phyloP scores from a whole-genome alignment of 2,797 vertebrate species.

The Graptemys geographica region DNA sequence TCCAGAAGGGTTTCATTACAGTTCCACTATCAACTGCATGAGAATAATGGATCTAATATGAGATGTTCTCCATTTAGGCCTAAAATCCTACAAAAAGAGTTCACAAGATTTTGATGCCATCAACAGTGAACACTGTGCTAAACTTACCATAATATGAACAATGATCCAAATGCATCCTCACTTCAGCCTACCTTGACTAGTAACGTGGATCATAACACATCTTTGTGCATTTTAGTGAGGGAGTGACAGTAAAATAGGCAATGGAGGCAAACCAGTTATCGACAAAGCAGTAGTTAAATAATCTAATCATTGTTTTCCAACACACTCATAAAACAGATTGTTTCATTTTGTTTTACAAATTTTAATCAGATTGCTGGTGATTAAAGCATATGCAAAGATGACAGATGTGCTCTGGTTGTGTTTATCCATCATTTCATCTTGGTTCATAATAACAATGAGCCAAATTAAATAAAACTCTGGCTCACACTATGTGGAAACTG shows the following conservation, averaged over 20 bases:
- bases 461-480: slow-evolving; percentile 1
- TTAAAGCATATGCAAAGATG: slow-evolving; percentile 2
- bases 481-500: background rate
- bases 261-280: rapidly evolving
- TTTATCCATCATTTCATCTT: slow-evolving; percentile 17
- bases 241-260: background rate
- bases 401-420: background rate
- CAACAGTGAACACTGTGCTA: background rate
- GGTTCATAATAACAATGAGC: background rate
- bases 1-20: background rate
- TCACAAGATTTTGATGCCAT: background rate
- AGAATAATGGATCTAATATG: background rate
- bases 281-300: background rate
- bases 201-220: background rate
- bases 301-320: background rate
- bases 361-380: background rate
- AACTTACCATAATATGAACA: background rate
- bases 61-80: background rate
- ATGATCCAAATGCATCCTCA: background rate
- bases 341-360: slow-evolving; percentile 1
- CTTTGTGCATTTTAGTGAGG: background rate
- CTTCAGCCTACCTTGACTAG: background rate
- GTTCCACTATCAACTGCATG: background rate
- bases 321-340: rapidly evolving
- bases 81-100: background rate